phyloP scores from a whole-genome alignment of 2,113 vertebrate genomes.

The Dermatemys mawii region DNA sequence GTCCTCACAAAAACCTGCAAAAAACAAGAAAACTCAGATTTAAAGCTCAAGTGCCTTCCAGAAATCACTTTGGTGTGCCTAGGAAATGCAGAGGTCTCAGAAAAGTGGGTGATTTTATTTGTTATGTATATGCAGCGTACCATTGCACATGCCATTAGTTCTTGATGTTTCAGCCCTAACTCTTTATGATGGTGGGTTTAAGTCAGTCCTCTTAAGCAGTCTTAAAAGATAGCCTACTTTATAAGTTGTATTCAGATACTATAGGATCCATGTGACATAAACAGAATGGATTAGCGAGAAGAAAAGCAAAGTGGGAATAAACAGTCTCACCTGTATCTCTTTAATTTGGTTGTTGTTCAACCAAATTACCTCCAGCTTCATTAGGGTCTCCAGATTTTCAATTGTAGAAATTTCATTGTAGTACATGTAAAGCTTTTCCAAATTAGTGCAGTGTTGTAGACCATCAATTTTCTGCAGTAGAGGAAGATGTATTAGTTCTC shows the following conservation, averaged over 20 bases:
- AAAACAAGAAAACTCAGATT: neutral
- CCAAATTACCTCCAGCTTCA: slow-evolving; percentile 79
- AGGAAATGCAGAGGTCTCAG: neutral
- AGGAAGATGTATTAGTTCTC: neutral
- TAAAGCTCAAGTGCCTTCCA: neutral
- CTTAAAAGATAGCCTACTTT: neutral
- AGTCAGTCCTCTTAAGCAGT: neutral
- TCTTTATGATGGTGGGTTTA: neutral
- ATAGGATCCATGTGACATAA: neutral
- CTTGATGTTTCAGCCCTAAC: neutral
- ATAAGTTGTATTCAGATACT: neutral
- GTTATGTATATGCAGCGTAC: neutral
- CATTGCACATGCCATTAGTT: neutral
- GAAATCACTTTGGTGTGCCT: neutral
- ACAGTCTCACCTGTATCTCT: slow-evolving; percentile 77
- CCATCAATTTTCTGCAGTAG: slow-evolving; percentile 79
- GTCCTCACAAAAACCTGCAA: neutral
- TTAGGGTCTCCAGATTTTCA: slow-evolving; percentile 79
- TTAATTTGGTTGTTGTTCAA: slow-evolving; percentile 86
- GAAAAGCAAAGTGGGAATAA: neutral
- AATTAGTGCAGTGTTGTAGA: slow-evolving; percentile 77
- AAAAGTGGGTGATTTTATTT: neutral
- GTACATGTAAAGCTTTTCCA: slow-evolving; percentile 86
- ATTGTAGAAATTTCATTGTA: slow-evolving; percentile 83
- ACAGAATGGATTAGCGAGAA: neutral